Base-by-base conservation (phyloP, 2,888 invertebrate species). In the Pyrrhia umbra region DNA sequence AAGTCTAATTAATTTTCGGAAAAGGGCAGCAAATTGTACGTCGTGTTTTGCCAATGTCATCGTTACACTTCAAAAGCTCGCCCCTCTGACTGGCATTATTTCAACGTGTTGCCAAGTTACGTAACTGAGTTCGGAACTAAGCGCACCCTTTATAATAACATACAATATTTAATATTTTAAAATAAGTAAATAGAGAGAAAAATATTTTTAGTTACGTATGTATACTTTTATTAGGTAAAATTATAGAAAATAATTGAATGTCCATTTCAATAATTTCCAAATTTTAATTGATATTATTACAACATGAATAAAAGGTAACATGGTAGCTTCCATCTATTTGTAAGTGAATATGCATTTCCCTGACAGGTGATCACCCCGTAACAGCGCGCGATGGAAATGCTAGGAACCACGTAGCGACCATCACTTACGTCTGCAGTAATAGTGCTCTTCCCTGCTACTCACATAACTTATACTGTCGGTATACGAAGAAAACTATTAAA, bases 31-130 rank as follows among this genome's bases (percentile, higher is more conserved):
- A 56, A 68, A 60, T 65, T 20, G 55, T 63, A 62, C 45, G 63
- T 60, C 56, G 54, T 67, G 79, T 68, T 79, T 77, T 54, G 58
- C 65, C 65, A 76, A 73, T 68, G 73, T 79, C 79, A 77, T 70
- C 75, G 61, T 77, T 73, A 75, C 64, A 61, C 51, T 77, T 67
- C 70, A 65, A 71, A 77, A 71, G 30, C 64, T 67, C 73, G 43
- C 78, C 78, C 79, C 65, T 75, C 70, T 76, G 76, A 78, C 70
- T 73, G 70, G 78, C 80, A 71, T 79, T 71, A 80, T 67, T 65
- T 63, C 78, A 80, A 80, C 76, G 70, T 79, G 79, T 76, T 78
- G 68, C 80, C 78, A 67, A 67, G 66, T 73, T 73, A 50, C 76
- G 68, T 79, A 79, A 79, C 74, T 78, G 74, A 76, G 63, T 78